Evolutionary conservation across 2,797 vertebrate genomes (phyloP), one percentile per base, ranked within the genome.

Genomic region (Cryptoprocta ferox): DNA sequence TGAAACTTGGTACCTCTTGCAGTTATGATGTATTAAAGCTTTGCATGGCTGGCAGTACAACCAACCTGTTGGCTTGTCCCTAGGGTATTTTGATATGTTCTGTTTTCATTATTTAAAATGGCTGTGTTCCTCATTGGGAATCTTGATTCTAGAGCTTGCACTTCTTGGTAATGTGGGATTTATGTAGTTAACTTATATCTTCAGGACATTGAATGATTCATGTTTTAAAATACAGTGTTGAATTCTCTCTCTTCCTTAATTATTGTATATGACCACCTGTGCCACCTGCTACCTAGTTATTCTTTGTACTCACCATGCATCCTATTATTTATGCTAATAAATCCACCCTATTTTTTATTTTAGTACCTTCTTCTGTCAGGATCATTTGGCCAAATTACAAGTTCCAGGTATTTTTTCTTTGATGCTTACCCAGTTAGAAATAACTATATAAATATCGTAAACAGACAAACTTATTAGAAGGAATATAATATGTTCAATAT

Each of bases 1-100:
- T 97, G 75, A 68, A 70, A 75, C 56, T 89, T 68, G 24, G 6
- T 94, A 37, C 79, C 28, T 75, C 86, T 71, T 89, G 53, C 30
- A 39, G 14, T 81, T 48, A 82, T 35, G 42, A 56, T 78, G 21
- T 68, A 80, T 76, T 92, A 39, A 56, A 56, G 37, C 37, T 79
- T 87, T 89, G 15, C 11, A 42, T 79, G n/a, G 18, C 50, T 42
- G 32, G n/a, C 19, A 91, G 5, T 30, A 28, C 8, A n/a, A n/a
- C 56, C 90, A 73, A 35, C 28, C 19, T 89, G 8, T 42, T 90
- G 63, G 63, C 50, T 82, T 85, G 37, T 95, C 73, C 61, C 66
- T 94, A 45, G 6, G 11, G 28, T 83, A 75, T 89, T 96, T 71
- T 84, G 32, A 94, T 68, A n/a, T 66, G 19, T 82, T 75, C 35